Evolutionary conservation across 2,113 vertebrate genomes (phyloP), one percentile per base, ranked within the genome.

Genomic region (Caranx melampygus): DNA sequence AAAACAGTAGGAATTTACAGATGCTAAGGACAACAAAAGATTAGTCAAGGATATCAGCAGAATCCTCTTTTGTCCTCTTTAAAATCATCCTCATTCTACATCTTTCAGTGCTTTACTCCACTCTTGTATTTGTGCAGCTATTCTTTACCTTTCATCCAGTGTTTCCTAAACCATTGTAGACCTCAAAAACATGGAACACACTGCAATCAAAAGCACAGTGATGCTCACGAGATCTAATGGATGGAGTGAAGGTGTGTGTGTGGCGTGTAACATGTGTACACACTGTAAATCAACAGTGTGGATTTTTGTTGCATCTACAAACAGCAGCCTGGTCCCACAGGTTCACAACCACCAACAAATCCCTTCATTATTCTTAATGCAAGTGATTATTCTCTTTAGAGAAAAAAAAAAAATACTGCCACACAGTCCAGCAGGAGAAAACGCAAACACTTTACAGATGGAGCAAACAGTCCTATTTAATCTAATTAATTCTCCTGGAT

Each of bases 401-500:
- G 42, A 21, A 47, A 9, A 49, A 20, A 45, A n/a, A 67, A 37
- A 51, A 45, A 61, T 54, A 55, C 31, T 35, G 47, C 54, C 60
- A 33, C 60, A 67, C 35, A 57, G 57, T 75, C 72, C 72, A 78
- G 64, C 65, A 86, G 72, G 72, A 85, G 44, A 42, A 75, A 69
- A 83, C 54, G 63, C 78, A 85, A 83, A 87, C 75, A 61, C 26
- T 75, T 87, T 72, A 72, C 52, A 72, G 37, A 64, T 51, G 16
- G 16, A 78, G 31, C 75, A 87, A 84, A 84, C 72, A 84, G 58
- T 44, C 20, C 20, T 1, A 64, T 86, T 90, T 87, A 77, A 84
- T 82, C 80, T 31, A 79, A 88, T 87, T 75, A 87, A 88, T 89
- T 77, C 72, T 83, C 72, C 73, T 35, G 79, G 81, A 87, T 87